Conservation (phyloP, 2,888 invertebrate genomes). For the Apomyelois bistriatella region DNA sequence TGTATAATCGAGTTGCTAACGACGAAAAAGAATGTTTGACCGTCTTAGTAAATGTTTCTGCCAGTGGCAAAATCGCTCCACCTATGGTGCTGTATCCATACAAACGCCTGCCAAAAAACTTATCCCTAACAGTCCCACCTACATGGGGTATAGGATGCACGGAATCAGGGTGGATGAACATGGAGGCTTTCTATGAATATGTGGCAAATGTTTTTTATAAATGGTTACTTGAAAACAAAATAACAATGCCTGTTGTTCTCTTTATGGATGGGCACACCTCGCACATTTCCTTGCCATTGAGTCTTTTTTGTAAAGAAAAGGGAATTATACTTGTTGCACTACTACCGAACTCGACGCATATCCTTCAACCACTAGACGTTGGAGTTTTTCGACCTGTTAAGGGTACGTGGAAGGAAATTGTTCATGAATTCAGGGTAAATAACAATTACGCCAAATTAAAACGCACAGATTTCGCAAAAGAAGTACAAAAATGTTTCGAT, state of each 20-base stretch:
- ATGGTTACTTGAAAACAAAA: background rate
- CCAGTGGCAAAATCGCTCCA: constrained; percentile 10
- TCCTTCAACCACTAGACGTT: constrained; percentile 12
- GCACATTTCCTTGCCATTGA: background rate
- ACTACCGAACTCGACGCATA: constrained; percentile 5
- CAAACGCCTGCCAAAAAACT: constrained; percentile 18
- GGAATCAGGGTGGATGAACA: constrained; percentile 26
- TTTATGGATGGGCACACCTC: background rate
- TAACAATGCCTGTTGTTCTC: background rate
- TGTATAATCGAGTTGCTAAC: constrained; percentile 21
- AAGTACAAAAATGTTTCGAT: constrained; percentile 13
- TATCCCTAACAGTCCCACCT: constrained; percentile 17
- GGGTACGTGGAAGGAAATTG: constrained; percentile 3
- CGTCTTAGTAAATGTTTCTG: constrained; percentile 24
- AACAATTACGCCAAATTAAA: constrained; percentile 13
- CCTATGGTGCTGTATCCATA: constrained; percentile 18
- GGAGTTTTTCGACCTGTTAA: constrained; percentile 12
- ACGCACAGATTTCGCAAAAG: constrained; percentile 8
- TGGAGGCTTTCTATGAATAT: constrained; percentile 27
- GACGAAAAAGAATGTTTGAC: constrained; percentile 28
- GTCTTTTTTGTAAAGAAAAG: constrained; percentile 8
- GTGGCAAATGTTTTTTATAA: constrained; percentile 20
- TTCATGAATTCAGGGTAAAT: constrained; percentile 8
- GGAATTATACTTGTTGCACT: constrained; percentile 4
- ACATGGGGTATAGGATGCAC: constrained; percentile 21